Evolutionary conservation across 30 jellyfish, hydroid and myxozoan genomes (phyloP), one percentile per base, ranked within the genome.

Genomic region (Aurelia sp.): DNA sequence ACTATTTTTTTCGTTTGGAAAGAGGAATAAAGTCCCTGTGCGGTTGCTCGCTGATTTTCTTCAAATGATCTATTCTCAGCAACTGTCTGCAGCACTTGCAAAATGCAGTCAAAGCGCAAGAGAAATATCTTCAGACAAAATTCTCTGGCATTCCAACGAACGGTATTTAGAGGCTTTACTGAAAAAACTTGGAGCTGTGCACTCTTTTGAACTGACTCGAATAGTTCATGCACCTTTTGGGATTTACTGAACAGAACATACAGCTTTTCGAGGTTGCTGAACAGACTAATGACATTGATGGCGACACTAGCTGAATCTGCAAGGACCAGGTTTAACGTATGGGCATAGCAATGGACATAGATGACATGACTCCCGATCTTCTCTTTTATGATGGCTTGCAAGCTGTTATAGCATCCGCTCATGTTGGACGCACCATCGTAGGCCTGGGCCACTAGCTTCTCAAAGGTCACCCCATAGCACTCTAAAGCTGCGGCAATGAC

Each of bases 271-370:
- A 18, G 57, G 31, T 11, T 70, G 30, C 37, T 70, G 63, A 70
- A 17, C 20, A 70, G 16, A 70, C 18, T 35, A n/a, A 23, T 59
- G 69, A 70, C 63, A 23, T 18, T 10, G 22, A 40, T 19, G 11
- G 80, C 35, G 40, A 40, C 85, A 59, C 73, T n/a, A 48, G 85
- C 73, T 11, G 85, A 8, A 59, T 44, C 85, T 8, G 12, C 9
- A 11, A 74, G 85, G 58, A 74, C 85, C 58, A 51, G 33, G 21
- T 47, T 47, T 27, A 74, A 59, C 2, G 85, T 74, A 57, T 74
- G 85, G 53, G 85, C 85, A 52, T 74, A 12, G 74, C 85, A 74
- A 74, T 74, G 73, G 11, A 52, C 58, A 51, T 11, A 47, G 58
- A 74, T n/a, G 51, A 74, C 73, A 52, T 71, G 70, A 17, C 47